A percentile compares a stretch with the other conserved stretches of the same genome.
These are phyloP conservation scores for Vireo griseus DNA, from an alignment of 2,797 vertebrate species.

Conservation along the genomic window DNA sequence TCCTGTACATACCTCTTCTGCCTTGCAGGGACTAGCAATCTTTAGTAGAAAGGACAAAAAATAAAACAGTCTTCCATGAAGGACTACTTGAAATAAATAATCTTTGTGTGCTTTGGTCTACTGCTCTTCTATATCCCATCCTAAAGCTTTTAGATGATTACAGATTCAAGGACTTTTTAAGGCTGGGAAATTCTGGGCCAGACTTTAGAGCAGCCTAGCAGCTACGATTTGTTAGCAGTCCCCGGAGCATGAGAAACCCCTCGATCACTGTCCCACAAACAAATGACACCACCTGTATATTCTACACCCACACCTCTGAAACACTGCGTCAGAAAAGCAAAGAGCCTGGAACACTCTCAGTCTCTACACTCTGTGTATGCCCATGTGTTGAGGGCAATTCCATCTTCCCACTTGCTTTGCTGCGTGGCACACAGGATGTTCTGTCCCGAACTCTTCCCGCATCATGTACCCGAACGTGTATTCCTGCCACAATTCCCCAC, in stretches of 20 bases:
- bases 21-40: background rate
- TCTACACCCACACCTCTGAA: background rate
- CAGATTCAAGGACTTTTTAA: background rate
- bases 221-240: background rate
- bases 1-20: background rate
- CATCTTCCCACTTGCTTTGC: accelerated
- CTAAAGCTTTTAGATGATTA: background rate
- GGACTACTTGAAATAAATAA: background rate
- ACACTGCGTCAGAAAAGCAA: background rate
- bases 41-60: background rate
- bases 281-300: background rate
- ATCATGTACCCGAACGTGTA: accelerated
- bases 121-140: background rate
- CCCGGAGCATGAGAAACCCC: background rate
- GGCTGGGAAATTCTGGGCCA: background rate
- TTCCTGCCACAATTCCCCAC: background rate
- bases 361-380: no score
- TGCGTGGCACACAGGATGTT: background rate
- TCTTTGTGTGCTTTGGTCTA: background rate
- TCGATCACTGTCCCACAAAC: background rate
- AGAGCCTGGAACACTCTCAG: background rate
- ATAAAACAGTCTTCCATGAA: background rate
- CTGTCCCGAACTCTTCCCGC: background rate
- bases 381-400: no score
- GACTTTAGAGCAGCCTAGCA: background rate